Percentiles rank a stretch among this genome's conserved stretches.
phyloP scores from a whole-genome alignment of 2,888 invertebrate species.

The Heliconius sara region DNA sequence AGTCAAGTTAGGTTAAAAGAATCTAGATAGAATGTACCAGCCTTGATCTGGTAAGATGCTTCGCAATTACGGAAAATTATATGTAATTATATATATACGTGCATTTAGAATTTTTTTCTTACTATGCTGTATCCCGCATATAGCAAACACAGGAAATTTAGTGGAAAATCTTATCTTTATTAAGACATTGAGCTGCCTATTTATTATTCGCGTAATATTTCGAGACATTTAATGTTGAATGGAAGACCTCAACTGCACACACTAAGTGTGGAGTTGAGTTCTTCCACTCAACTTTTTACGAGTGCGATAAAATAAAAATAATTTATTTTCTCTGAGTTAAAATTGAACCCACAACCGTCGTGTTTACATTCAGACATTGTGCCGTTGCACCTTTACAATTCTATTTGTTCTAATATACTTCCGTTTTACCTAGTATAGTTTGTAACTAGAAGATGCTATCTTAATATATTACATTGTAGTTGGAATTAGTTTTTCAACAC shows the following conservation, averaged over 20 bases:
- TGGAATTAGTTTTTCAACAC: not conserved
- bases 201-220: not conserved
- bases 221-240: not conserved
- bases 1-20: slow-evolving; percentile 40
- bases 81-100: slow-evolving; percentile 9
- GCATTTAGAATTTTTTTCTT: not conserved
- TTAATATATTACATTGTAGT: not conserved
- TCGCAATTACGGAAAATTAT: slow-evolving; percentile 31
- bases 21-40: slow-evolving; percentile 24
- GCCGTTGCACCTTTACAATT: too few species aligned
- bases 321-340: too few species aligned
- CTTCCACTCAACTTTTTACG: not conserved
- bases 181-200: not conserved
- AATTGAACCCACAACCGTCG: too few species aligned
- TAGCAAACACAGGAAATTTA: not conserved
- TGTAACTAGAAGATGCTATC: not conserved
- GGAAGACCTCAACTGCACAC: not conserved
- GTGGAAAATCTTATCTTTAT: too few species aligned
- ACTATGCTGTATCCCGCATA: not conserved
- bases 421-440: not conserved
- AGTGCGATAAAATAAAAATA: not conserved
- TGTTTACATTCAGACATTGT: too few species aligned
- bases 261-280: too few species aligned
- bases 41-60: slow-evolving; percentile 39
- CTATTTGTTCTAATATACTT: not conserved